Evolutionary conservation across 2,888 invertebrate species (phyloP), one percentile per base, ranked within the genome.

Genomic region (Entomobrya proxima): DNA sequence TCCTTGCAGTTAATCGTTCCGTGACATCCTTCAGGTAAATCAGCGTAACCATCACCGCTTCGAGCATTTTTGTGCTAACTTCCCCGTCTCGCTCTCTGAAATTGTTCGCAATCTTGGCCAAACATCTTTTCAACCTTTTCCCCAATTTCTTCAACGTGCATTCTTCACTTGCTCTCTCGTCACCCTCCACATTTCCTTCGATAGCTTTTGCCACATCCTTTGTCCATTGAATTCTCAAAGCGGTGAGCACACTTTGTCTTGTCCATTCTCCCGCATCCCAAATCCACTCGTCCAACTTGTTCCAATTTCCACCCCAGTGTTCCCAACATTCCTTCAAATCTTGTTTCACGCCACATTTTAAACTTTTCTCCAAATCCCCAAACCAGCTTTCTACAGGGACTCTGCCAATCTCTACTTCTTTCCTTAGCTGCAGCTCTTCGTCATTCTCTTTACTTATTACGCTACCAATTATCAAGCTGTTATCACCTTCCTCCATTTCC

Each of bases 181-280:
- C 37, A 21, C 58, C 27, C 30, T 27, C 58, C 27, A 35, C 18
- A 50, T 9, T 74, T 40, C 30, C 30, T 9, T 74, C 30, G 7
- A 74, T 74, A 9, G 61, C 78, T 18, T 21, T 15, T 1, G 47
- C 35, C 0, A 84, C 24, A n/a, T 77, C 84, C 0, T 15, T 6
- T 0, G 84, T 74, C 84, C 84, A 84, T 18, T 78, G 61, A 24
- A 72, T 72, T 37, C 61, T 35, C 1, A 72, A 0, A 0, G 58
- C 47, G 1, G 77, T 74, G 9, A 78, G n/a, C 1, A 52, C 55
- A 78, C 78, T 58, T 24, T 84, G 69, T 7, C 37, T 44, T 40
- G 69, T 69, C 69, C 69, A 69, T 0, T 61, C 32, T 9, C 32
- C 30, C n/a, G n/a, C 18, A 7, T 18, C 30, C n/a, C n/a, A 7